Base-by-base conservation (phyloP, 2,797 vertebrate species). In the Botia almorhae region DNA sequence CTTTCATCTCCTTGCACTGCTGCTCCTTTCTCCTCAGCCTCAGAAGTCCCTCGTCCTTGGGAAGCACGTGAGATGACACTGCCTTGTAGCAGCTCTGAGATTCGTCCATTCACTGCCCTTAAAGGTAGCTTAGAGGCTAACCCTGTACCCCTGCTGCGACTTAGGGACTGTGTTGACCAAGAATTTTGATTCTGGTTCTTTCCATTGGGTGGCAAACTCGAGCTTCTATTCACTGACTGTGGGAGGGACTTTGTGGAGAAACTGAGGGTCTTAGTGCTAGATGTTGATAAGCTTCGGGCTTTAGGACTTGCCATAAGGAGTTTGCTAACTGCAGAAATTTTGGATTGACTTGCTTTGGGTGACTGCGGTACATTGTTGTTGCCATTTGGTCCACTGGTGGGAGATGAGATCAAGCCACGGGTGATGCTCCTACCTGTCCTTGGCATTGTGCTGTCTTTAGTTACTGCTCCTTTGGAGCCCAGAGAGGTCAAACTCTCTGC, bases 91-190 rank as follows among this genome's bases (percentile, higher is more conserved):
- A 99, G 94, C 88, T 99, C 97, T 0, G 98, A 99, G 88, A 99
- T 97, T 13, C 97, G 92, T 23, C 98, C 97, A 0, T 99, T 98
- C 69, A 97, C 96, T 0, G 96, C 98, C 50, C 97, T 91, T 7
- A 98, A 94, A 0, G 97, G 98, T 84, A 98, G 85, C 82, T 98
- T 98, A 78, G 96, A 95, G 48, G 93, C 93, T 69, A 97, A 92
- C 48, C 95, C 94, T 73, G 96, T 94, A 14, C 95, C 95, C 0
- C 95, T 93, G 89, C 88, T 97, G 79, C 97, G 94, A 87, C 97
- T 97, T 68, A 99, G 94, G 7, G 98, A 99, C 90, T 99, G 97
- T 0, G 97, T 99, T 36, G 98, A 98, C 97, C 97, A 99, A 79
- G 96, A 95, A 90, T 93, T 93, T 69, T 82, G 81, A 58, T 74